Percentiles rank a stretch among this genome's conserved stretches.
These are phyloP conservation scores for Solenopsis invicta DNA, from an alignment of 1,140 invertebrate species.

Conservation along the genomic window DNA sequence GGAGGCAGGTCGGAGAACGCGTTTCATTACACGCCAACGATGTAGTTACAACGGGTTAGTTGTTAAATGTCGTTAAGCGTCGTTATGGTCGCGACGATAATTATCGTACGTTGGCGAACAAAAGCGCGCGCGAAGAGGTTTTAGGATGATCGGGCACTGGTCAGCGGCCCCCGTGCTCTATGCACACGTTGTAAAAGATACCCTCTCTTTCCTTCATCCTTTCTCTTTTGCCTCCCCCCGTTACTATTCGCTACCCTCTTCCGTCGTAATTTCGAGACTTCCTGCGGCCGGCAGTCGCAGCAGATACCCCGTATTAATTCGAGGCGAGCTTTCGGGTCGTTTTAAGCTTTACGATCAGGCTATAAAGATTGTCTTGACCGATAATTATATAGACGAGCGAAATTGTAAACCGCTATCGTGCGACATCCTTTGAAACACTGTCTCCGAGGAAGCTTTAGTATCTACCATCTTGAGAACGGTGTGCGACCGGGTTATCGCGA, in stretches of 20 bases:
- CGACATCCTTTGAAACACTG: constrained; percentile 50
- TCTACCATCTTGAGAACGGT: constrained; percentile 37
- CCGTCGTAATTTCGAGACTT: constrained; percentile 72
- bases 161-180: constrained; percentile 15
- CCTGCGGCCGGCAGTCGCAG: constrained; percentile 51
- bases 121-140: constrained; percentile 30
- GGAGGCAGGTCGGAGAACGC: constrained; percentile 46
- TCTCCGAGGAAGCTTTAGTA: constrained; percentile 25
- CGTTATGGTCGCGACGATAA: constrained; percentile 74
- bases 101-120: constrained; percentile 72
- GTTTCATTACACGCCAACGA: constrained; percentile 71
- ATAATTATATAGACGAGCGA: constrained; percentile 77
- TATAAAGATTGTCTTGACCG: constrained; percentile 80
- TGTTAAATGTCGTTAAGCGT: constrained; percentile 77
- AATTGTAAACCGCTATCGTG: constrained; percentile 78
- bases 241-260: neutral
- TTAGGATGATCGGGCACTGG: constrained; percentile 19
- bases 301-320: constrained; percentile 76
- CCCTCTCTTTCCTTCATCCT: neutral
- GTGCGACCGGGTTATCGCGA: constrained; percentile 43
- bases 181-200: constrained; percentile 67
- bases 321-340: constrained; percentile 73
- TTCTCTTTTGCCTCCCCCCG: neutral
- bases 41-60: constrained; percentile 70
- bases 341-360: constrained; percentile 77